Evolutionary conservation across 2,113 vertebrate genomes (phyloP).

Genomic region (Micronisus gabar): DNA sequence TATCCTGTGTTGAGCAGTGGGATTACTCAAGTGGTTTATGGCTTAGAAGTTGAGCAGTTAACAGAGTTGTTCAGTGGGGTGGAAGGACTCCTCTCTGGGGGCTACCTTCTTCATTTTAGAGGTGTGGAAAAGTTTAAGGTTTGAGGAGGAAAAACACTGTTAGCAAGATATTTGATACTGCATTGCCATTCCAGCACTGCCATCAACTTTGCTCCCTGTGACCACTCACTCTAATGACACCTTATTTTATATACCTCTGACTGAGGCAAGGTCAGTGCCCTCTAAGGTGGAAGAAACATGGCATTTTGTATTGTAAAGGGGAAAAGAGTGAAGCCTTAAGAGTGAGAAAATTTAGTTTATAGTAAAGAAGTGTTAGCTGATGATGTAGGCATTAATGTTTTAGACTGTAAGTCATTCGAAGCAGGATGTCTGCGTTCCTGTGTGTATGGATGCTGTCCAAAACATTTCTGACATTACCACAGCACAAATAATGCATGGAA

Average conservation of each 20-base stretch:
- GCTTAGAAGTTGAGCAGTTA: slow-evolving; percentile 15
- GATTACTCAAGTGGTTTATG: slow-evolving; percentile 54
- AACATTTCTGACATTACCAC: neutral
- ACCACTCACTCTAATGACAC: neutral
- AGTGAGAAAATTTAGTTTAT: neutral
- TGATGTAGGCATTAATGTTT: slow-evolving; percentile 11
- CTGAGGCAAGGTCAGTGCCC: neutral
- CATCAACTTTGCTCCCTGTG: neutral
- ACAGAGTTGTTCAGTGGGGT: slow-evolving; percentile 8
- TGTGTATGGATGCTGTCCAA: neutral
- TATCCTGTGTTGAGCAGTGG: slow-evolving; percentile 22
- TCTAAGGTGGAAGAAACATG: neutral
- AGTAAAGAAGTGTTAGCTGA: neutral
- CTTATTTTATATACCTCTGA: neutral
- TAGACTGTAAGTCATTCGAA: neutral
- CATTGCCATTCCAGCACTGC: neutral
- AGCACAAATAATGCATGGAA: neutral
- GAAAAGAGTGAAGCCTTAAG: neutral
- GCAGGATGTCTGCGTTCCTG: neutral
- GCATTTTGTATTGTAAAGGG: neutral
- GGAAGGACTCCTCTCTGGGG: neutral
- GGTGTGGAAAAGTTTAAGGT: neutral
- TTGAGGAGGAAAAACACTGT: neutral
- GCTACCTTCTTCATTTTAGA: neutral
- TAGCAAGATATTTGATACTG: neutral